Percentiles rank a stretch among this genome's conserved stretches.
phyloP scores from a whole-genome alignment of 1,140 invertebrate genomes.

The Battus philenor region DNA sequence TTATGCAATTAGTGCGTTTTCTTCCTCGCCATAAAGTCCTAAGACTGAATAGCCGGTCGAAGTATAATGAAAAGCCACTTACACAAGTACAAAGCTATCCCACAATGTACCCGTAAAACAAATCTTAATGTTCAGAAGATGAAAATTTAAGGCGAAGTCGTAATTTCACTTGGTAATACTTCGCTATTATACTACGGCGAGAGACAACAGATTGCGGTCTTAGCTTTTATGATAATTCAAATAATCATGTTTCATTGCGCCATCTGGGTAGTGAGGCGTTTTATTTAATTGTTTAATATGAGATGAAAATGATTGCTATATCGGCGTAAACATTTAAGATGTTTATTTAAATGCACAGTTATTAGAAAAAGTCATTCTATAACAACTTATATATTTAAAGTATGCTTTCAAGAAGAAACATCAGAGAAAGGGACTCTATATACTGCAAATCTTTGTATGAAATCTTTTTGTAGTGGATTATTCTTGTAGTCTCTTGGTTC shows the following conservation, averaged over 20 bases:
- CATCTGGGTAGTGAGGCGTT: neutral
- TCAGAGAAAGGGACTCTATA: too few relatives aligned
- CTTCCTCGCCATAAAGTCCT: slow-evolving; percentile 39
- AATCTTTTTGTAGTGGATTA: too few relatives aligned
- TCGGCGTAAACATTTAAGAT: slow-evolving; percentile 6
- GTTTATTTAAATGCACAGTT: slow-evolving; percentile 13
- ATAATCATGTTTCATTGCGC: slow-evolving; percentile 13
- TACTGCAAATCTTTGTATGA: too few relatives aligned
- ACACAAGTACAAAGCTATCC: slow-evolving; percentile 20
- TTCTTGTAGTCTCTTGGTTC: too few relatives aligned
- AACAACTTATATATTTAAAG: too few relatives aligned
- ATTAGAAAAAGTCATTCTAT: too few relatives aligned
- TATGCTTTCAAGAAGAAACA: too few relatives aligned
- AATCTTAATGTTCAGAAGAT: slow-evolving; percentile 7
- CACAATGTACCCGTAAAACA: slow-evolving; percentile 14
- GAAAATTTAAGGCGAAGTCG: slow-evolving; percentile 13
- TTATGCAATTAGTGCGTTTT: slow-evolving; percentile 40
- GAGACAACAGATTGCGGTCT: slow-evolving; percentile 11
- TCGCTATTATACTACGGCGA: slow-evolving; percentile 6
- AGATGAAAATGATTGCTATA: slow-evolving; percentile 14
- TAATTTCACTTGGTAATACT: slow-evolving; percentile 12
- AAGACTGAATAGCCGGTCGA: slow-evolving; percentile 17
- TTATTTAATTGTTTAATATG: slow-evolving; percentile 17
- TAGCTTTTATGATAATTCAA: slow-evolving; percentile 15
- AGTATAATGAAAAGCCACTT: slow-evolving; percentile 16